A percentile compares a stretch with the other conserved stretches of the same genome.
phyloP scores from a whole-genome alignment of 2,888 invertebrate species.

The Eurytoma californica region DNA sequence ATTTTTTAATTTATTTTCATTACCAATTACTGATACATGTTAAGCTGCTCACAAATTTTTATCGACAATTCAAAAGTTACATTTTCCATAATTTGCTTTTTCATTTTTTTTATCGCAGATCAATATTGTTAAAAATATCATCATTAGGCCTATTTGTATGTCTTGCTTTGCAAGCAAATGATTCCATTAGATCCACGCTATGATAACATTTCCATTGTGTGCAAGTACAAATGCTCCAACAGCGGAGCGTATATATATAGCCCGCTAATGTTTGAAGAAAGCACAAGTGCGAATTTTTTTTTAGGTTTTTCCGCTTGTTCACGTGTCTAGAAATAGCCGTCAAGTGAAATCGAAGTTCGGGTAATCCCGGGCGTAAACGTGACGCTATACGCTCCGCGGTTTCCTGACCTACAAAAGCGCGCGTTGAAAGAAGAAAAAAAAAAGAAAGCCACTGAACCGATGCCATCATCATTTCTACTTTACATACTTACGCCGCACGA shows the following conservation, averaged over 20 bases:
- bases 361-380: constrained; percentile 42
- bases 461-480: too few species aligned
- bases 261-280: background rate
- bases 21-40: background rate
- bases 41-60: background rate
- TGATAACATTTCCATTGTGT: too few species aligned
- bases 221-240: too few species aligned
- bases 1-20: background rate
- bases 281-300: constrained; percentile 25
- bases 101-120: too few species aligned
- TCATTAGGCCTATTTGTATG: too few species aligned
- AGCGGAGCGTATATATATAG: too few species aligned
- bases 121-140: too few species aligned
- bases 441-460: constrained; percentile 8
- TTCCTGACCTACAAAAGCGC: constrained; percentile 50
- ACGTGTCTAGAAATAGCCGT: constrained; percentile 28
- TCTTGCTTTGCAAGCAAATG: too few species aligned
- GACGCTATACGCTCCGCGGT: constrained; percentile 16
- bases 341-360: constrained; percentile 51
- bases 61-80: too few species aligned
- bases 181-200: too few species aligned
- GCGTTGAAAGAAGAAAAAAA: constrained; percentile 30
- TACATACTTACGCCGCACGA: too few species aligned
- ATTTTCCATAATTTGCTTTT: too few species aligned
- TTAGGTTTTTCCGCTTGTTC: constrained; percentile 52